Evolutionary conservation across 2,113 vertebrate species (phyloP), one percentile per base, ranked within the genome.

Genomic region (Nyctereutes procyonoides): DNA sequence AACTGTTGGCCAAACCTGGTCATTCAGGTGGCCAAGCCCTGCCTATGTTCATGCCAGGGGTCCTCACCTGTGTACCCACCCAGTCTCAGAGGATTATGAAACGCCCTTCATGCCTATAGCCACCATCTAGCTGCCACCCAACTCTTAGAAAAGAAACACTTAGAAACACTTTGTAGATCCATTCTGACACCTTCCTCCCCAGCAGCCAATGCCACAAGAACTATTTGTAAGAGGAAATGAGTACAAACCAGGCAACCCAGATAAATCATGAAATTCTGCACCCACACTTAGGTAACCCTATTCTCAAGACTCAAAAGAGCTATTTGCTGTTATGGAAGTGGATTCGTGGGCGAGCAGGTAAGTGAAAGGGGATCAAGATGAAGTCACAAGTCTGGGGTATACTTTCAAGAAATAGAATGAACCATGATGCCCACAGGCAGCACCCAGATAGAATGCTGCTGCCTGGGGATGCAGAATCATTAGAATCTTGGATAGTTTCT

Each of bases 241-340:
- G 74, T 96, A 38, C 48, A 87, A 60, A 90, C 48, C 28, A 93
- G 53, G 71, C 76, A 97, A 94, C 60, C 87, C 93, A 96, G 96
- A 96, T 82, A 96, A 97, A 96, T 74, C 92, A 74, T 97, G 88
- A 97, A 97, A 96, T 98, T 97, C 97, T 97, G 95, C 95, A 91
- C 95, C 93, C 94, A 97, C 92, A 97, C 97, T 93, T 98, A 97
- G 97, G 97, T 97, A 93, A 97, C 38, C 92, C 55, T 97, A 93
- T 97, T 79, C 80, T 96, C 98, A 73, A 97, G 97, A 97, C 0
- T 98, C 95, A 92, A 95, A 97, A 97, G 96, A 94, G 81, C 48
- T 96, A 28, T 96, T 96, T 98, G 97, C 97, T 98, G 96, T 97
- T n/a, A 53, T 58, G 87, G 94, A 98, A 95, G 92, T 90, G 97